A percentile compares a stretch with the other conserved stretches of the same genome.
Conservation (phyloP, 1,140 invertebrate species). For the Microplitis demolitor region DNA sequence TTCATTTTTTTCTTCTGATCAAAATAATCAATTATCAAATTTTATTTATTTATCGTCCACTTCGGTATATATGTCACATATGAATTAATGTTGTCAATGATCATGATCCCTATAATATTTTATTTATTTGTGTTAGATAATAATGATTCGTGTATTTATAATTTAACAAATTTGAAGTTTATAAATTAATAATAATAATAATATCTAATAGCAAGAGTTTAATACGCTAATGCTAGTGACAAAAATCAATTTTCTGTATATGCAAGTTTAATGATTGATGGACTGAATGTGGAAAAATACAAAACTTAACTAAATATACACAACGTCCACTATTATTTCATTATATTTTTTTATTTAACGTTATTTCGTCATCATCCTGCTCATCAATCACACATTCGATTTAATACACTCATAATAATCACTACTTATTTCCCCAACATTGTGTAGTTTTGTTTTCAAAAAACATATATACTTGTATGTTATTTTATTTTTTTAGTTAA, state of each 20-base stretch:
- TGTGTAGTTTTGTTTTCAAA: slow-evolving; percentile 24
- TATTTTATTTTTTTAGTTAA: slow-evolving; percentile 28
- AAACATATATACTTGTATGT: neutral
- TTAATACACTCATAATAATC: slow-evolving; percentile 29
- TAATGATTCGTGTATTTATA: slow-evolving; percentile 40
- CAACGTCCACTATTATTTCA: slow-evolving; percentile 38
- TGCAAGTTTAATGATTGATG: slow-evolving; percentile 50
- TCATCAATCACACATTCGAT: slow-evolving; percentile 26
- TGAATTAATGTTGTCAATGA: too few species aligned
- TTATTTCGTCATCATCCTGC: slow-evolving; percentile 13
- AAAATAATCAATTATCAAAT: slow-evolving; percentile 2
- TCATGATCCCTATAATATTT: neutral
- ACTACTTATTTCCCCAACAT: slow-evolving; percentile 19
- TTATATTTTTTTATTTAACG: neutral
- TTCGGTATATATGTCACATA: too few species aligned
- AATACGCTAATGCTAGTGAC: slow-evolving; percentile 44
- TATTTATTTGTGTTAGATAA: slow-evolving; percentile 25
- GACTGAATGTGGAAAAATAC: slow-evolving; percentile 60
- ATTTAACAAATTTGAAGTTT: slow-evolving; percentile 41
- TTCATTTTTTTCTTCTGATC: slow-evolving; percentile 9
- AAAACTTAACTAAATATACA: slow-evolving; percentile 62
- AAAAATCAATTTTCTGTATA: slow-evolving; percentile 39
- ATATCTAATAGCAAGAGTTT: slow-evolving; percentile 45
- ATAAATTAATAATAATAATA: slow-evolving; percentile 3
- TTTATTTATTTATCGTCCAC: slow-evolving; percentile 24